Conservation (phyloP, 35 echinoderm and acorn worm genomes). For the Lytechinus pictus region DNA sequence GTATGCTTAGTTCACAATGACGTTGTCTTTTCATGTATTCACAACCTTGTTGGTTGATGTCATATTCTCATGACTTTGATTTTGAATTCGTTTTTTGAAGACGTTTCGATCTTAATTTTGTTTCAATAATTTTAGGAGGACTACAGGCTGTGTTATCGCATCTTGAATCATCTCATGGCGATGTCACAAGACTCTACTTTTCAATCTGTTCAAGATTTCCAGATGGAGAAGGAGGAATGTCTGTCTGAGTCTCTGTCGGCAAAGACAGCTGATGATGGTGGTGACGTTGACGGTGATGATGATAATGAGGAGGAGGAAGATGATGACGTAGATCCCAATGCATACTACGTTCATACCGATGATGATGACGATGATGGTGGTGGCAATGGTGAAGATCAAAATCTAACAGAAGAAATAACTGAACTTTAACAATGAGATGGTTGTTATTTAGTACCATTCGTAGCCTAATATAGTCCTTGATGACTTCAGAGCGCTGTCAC, state of each 20-base stretch:
- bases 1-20: too few species aligned
- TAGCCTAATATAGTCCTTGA: too few species aligned
- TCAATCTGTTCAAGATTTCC: neutral
- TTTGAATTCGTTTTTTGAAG: too few species aligned
- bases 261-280: neutral
- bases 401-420: too few species aligned
- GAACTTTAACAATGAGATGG: too few species aligned
- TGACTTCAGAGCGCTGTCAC: too few species aligned
- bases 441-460: too few species aligned
- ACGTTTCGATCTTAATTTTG: neutral
- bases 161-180: constrained; percentile 15
- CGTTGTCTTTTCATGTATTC: too few species aligned
- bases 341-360: neutral
- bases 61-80: too few species aligned
- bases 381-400: neutral
- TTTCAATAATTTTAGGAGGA: neutral
- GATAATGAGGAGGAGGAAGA: too few species aligned
- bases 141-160: neutral
- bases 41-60: too few species aligned
- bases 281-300: neutral
- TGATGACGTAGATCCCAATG: neutral
- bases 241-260: neutral
- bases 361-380: neutral
- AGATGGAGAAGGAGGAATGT: neutral
- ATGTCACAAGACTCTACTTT: neutral